Base-by-base conservation (phyloP, 2,888 invertebrate genomes). In the Lissocephala sabroskyi region DNA sequence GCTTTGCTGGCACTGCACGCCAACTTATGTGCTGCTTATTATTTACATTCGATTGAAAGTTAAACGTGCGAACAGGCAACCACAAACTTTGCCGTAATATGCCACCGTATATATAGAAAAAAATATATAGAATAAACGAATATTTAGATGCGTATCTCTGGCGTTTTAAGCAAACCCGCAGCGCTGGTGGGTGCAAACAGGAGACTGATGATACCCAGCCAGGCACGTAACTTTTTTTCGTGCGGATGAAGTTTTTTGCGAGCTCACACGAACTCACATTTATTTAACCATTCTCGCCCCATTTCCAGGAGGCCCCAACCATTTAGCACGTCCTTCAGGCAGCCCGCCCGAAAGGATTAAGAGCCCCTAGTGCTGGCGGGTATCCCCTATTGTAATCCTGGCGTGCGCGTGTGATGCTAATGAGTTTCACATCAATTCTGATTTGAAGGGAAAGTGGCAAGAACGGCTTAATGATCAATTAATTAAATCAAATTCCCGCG, bases 21-120 rank as follows among this genome's bases (percentile, higher is more conserved):
- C 49, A 59, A 47, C 42, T 49, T 54, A 60, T 51, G 57, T 61
- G 62, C 36, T 50, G 55, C 57, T 62, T 63, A 74, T 74, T 76
- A 77, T 77, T 79, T 74, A 65, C 77, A 74, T 79, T 76, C 77
- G 77, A 79, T 74, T 79, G 70, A 54, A 77, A 77, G 79, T 74
- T 79, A 59, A 74, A 63, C 70, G 65, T 79, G 70, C 56, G 61
- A 76, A 76, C 60, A 58, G 44, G 51, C 52, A 33, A 41, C 28
- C 26, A 48, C 35, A 45, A 44, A 67, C 56, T 73, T 76, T 63
- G 51, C 51, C 73, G 49, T 67, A 45, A 35, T 36, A 36, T 39
- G 5, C 13, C 36, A 23, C 23, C 23, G 7, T 23, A 23, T 23
- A 7, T 23, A 23, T 23, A 23, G 3, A 23, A 5, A 23, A 5